Evolutionary conservation across 1,140 invertebrate species (phyloP).

Genomic region (Hycleus phaleratus): DNA sequence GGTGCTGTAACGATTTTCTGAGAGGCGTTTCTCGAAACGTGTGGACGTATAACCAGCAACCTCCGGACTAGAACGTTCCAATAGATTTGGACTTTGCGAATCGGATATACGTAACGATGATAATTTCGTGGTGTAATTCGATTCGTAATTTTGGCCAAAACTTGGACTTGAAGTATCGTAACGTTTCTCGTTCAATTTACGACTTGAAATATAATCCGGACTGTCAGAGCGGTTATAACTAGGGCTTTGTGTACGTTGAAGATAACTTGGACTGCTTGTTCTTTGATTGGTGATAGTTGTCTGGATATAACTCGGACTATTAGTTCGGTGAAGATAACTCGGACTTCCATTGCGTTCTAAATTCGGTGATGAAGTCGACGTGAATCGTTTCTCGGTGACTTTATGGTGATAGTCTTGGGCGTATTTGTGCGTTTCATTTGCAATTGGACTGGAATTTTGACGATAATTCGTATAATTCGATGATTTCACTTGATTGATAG

Average conservation of each 20-base stretch:
- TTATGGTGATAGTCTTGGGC: constrained; percentile 32
- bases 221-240: constrained; percentile 27
- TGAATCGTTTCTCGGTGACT: constrained; percentile 39
- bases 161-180: constrained; percentile 31
- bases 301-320: constrained; percentile 28
- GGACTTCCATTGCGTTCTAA: constrained; percentile 22
- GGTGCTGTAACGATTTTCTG: constrained; percentile 36
- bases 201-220: constrained; percentile 33
- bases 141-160: constrained; percentile 32
- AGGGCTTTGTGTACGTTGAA: constrained; percentile 22
- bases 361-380: constrained; percentile 20
- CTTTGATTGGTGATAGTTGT: background rate
- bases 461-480: constrained; percentile 28
- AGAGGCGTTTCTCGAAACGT: constrained; percentile 29
- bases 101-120: constrained; percentile 29
- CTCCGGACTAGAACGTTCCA: constrained; percentile 27
- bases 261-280: constrained; percentile 28
- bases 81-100: constrained; percentile 28
- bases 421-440: constrained; percentile 29
- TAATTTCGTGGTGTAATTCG: constrained; percentile 31
- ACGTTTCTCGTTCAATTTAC: constrained; percentile 31
- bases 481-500: constrained; percentile 23
- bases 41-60: constrained; percentile 21
- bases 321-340: constrained; percentile 6
- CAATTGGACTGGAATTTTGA: constrained; percentile 31